These are phyloP conservation scores for Trissonchulus sp. DNA, from an alignment of 2,888 invertebrate genomes.

Conservation along the genomic window DNA sequence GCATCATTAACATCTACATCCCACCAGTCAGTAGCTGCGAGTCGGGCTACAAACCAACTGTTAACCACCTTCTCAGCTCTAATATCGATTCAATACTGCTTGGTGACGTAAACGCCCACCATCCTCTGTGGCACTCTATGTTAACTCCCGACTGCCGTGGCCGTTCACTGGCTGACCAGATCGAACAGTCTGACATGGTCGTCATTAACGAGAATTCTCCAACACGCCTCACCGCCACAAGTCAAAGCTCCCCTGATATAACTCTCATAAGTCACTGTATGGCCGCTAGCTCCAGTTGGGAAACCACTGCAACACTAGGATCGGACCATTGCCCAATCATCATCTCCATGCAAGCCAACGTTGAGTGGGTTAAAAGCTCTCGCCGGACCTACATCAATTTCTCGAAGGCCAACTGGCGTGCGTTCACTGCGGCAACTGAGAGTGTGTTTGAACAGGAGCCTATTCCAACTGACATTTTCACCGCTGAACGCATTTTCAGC, in stretches of 20 bases:
- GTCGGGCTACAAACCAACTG: no score
- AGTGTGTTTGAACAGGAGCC: background rate
- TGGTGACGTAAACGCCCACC: background rate
- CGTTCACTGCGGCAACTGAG: background rate
- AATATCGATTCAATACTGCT: no score
- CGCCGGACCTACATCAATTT: background rate
- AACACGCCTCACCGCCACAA: background rate
- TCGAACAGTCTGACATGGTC: background rate
- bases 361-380: background rate
- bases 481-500: background rate
- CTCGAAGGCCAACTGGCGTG: background rate
- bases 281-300: background rate
- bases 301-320: background rate
- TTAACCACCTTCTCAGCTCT: no score
- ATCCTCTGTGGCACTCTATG: background rate
- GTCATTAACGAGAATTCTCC: background rate
- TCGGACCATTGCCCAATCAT: background rate
- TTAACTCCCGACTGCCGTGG: background rate
- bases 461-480: background rate
- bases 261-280: background rate
- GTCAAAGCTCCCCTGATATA: background rate
- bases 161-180: background rate
- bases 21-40: slow-evolving; percentile 2
- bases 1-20: slow-evolving; percentile 1
- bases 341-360: background rate